These are phyloP conservation scores for Xiphophorus maculatus DNA, from an alignment of 2,113 vertebrate genomes.

Conservation along the genomic window DNA sequence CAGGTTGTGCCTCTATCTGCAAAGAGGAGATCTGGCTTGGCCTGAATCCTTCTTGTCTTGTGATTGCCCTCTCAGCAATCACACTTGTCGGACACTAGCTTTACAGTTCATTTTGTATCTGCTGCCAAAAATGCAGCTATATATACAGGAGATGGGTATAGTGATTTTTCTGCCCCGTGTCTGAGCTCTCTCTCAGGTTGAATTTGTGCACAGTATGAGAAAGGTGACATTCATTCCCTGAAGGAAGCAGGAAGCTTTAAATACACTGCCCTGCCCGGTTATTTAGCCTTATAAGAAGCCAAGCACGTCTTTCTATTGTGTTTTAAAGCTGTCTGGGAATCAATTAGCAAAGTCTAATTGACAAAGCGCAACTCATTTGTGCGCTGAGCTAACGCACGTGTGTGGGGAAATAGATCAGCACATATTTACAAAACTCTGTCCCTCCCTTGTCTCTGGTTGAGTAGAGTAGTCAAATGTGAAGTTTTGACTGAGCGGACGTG, in stretches of 20 bases:
- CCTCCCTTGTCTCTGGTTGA: slow-evolving; percentile 41
- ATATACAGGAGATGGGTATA: neutral
- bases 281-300: neutral
- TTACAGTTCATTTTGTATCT: neutral
- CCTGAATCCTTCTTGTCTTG: too few relatives aligned
- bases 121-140: neutral
- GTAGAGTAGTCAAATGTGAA: slow-evolving; percentile 15
- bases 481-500: slow-evolving; percentile 4
- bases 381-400: neutral
- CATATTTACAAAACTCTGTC: slow-evolving; percentile 14
- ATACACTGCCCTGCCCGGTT: slow-evolving; percentile 19
- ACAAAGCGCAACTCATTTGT: neutral
- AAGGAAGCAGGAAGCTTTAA: slow-evolving; percentile 63
- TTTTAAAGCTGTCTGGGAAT: neutral
- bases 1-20: too few relatives aligned
- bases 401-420: neutral
- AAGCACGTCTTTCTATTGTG: neutral
- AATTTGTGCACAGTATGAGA: neutral
- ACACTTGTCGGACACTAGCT: neutral
- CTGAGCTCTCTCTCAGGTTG: slow-evolving; percentile 20
- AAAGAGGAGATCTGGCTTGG: too few relatives aligned
- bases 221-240: slow-evolving; percentile 51
- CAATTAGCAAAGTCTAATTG: neutral
- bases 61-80: too few relatives aligned
- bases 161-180: slow-evolving; percentile 3